Base-by-base conservation (phyloP, 2,888 invertebrate species). In the Drosophila antonietae region DNA sequence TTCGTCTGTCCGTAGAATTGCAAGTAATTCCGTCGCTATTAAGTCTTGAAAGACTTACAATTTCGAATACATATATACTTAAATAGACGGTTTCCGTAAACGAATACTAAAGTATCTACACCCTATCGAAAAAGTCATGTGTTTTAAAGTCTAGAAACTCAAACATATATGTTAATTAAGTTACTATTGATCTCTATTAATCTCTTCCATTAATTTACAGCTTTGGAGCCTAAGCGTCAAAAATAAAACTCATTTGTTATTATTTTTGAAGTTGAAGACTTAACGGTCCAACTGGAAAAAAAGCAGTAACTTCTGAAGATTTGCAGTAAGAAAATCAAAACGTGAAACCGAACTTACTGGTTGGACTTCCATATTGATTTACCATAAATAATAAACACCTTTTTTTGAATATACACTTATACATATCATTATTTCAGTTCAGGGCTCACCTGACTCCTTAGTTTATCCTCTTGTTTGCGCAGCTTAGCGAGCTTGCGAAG, bases 401-500 rank as follows among this genome's bases (percentile, higher is more conserved):
- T 5, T 5, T 43, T 2, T 10, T 18, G 18, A 3, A 9, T 3
- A 23, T 23, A 4, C 3, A 23, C 35, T 37, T 37, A 23, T 7
- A 3, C 8, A 8, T 14, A 9, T 47, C 15, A 9, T 10, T 49
- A 28, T 1, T 9, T 9, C 28, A 28, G 23, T 15, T n/a, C 2
- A 7, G n/a, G n/a, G 31, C 49, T n/a, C 18, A 95, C 95, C 92
- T 95, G 95, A 82, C 95, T 95, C 39, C 95, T 93, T 3, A 94
- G 94, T 87, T 95, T 95, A 92, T 96, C 96, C 90, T 96, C 96
- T 93, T 95, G 95, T 90, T 95, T 94, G 88, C 95, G 94, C 82
- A 95, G 94, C 91, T 95, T 95, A 75, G 96, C 95, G 64, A 96
- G 93, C 80, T 95, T 94, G 91, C 95, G 95, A 90, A 97, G 94